phyloP scores from a whole-genome alignment of 2,113 vertebrate genomes.

The Gulo gulo region DNA sequence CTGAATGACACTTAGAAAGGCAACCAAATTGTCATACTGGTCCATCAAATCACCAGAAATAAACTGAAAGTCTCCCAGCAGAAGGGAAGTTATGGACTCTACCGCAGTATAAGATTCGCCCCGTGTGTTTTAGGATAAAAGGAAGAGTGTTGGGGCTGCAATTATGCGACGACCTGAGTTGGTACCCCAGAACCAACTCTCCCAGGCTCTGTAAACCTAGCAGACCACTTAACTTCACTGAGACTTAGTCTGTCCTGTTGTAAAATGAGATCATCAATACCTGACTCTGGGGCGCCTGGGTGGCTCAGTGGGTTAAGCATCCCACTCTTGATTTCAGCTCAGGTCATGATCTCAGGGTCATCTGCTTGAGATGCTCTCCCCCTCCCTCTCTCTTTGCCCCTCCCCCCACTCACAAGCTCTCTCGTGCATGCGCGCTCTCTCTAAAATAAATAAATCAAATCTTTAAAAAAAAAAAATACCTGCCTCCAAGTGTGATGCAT shows the following conservation, averaged over 20 bases:
- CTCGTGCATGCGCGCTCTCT: rapidly evolving
- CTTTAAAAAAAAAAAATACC: neutral
- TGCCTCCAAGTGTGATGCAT: neutral
- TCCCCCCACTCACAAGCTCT: neutral
- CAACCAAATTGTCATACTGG: neutral
- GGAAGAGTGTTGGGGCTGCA: neutral
- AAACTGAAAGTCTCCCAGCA: neutral
- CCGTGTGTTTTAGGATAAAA: neutral
- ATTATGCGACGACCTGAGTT: neutral
- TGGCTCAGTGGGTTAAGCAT: neutral
- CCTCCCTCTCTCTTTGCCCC: neutral
- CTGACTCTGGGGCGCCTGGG: neutral
- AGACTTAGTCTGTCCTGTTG: neutral
- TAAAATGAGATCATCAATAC: neutral
- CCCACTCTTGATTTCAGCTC: neutral
- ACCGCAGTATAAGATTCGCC: neutral
- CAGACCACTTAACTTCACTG: too few species aligned
- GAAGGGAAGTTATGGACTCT: neutral
- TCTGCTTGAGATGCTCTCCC: neutral
- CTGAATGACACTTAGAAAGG: neutral
- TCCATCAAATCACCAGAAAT: neutral
- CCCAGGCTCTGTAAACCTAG: neutral
- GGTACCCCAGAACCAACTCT: neutral
- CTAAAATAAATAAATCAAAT: neutral
- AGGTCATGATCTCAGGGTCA: neutral